Conservation (phyloP, 2,797 vertebrate species). For the Molothrus aeneus region DNA sequence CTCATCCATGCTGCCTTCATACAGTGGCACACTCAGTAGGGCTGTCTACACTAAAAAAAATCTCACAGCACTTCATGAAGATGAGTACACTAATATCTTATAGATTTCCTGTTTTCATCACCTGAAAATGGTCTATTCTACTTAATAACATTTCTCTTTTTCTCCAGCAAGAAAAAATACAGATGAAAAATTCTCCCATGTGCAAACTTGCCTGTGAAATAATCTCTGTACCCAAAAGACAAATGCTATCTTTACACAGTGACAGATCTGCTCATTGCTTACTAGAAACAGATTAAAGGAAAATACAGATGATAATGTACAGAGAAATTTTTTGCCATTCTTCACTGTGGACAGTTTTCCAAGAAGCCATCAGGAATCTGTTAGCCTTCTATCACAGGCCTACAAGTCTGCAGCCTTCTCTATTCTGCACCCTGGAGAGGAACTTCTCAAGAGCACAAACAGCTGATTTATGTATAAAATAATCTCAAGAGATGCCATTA, state of each 20-base stretch:
- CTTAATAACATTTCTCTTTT: neutral
- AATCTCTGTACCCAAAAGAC: neutral
- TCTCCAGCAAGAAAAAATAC: neutral
- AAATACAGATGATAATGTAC: neutral
- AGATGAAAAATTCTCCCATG: neutral
- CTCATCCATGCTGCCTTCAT: neutral
- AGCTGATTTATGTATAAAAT: neutral
- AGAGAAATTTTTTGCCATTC: neutral
- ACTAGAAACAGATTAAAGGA: neutral
- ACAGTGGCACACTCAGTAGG: accelerated
- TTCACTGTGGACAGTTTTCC: neutral
- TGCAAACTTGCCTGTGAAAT: neutral
- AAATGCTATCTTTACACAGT: neutral
- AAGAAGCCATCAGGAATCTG: neutral
- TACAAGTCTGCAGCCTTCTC: neutral
- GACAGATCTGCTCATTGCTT: neutral
- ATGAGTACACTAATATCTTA: neutral
- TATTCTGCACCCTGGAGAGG: neutral
- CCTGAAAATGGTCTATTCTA: neutral
- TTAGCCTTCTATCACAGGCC: neutral
- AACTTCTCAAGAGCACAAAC: neutral
- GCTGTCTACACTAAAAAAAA: neutral
- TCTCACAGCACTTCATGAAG: neutral
- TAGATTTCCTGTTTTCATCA: neutral
- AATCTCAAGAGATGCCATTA: neutral